Evolutionary conservation across 2,113 vertebrate genomes (phyloP).

Genomic region (Rhinopomastus cyanomelas): DNA sequence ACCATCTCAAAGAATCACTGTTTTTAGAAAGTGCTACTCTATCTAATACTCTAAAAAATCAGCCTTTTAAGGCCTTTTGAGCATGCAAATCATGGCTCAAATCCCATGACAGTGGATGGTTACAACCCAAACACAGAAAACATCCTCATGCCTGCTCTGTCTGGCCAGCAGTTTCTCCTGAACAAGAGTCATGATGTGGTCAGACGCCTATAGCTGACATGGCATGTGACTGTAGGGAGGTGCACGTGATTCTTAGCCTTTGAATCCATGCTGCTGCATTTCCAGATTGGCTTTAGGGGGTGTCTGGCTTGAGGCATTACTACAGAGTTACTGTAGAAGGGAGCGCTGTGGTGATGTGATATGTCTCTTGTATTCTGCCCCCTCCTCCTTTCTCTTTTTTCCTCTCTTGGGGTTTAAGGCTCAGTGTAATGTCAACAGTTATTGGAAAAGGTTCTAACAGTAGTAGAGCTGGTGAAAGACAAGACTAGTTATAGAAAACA

Average conservation of each 20-base stretch:
- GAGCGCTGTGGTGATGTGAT: background rate
- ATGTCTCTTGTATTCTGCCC: fast-evolving
- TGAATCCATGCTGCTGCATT: background rate
- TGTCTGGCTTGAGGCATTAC: background rate
- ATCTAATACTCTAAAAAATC: background rate
- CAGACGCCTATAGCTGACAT: background rate
- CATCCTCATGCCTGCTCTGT: background rate
- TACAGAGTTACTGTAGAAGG: background rate
- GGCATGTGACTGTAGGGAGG: background rate
- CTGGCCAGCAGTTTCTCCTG: background rate
- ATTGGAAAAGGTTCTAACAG: slow-evolving; percentile 2
- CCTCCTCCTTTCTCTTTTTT: background rate
- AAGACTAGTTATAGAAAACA: slow-evolving; percentile 7
- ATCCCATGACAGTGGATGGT: background rate
- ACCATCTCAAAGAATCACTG: background rate
- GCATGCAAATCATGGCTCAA: background rate
- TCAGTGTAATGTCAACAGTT: background rate
- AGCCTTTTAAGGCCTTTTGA: background rate
- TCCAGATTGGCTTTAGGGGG: background rate
- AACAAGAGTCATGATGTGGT: background rate
- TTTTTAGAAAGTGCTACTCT: background rate
- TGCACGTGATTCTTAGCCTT: background rate
- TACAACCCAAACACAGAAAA: background rate
- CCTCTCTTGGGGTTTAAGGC: background rate
- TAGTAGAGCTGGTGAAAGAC: slow-evolving; percentile 5